Evolutionary conservation across 2,888 invertebrate genomes (phyloP).

Genomic region (Alloscopus bannaensis): DNA sequence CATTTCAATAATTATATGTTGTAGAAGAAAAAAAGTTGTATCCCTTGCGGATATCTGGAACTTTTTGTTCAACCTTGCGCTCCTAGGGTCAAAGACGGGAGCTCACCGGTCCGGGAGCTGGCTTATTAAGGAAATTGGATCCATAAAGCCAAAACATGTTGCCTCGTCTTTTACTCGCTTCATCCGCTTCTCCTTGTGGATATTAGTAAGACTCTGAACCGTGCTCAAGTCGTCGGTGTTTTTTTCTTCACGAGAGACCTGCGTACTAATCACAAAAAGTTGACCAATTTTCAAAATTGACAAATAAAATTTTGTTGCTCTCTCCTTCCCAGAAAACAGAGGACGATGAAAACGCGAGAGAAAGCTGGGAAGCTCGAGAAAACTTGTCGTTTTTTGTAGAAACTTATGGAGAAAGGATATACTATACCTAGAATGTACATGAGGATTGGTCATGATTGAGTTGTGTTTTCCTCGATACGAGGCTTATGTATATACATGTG

Average conservation of each 20-base stretch:
- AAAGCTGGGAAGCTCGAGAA: background rate
- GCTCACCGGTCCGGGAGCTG: background rate
- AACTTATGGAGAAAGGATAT: no score
- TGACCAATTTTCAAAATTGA: constrained; percentile 30
- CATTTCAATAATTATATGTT: constrained; percentile 19
- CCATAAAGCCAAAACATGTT: background rate
- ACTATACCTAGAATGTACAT: no score
- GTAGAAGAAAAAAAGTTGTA: background rate
- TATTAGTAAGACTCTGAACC: no score
- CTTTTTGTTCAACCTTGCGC: no score
- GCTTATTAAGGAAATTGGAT: constrained; percentile 18
- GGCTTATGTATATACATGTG: no score
- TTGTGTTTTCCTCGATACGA: no score
- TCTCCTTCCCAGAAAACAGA: background rate
- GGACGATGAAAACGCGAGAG: background rate
- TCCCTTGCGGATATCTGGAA: background rate
- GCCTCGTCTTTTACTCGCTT: background rate
- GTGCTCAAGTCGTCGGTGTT: no score
- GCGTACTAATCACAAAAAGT: constrained; percentile 13
- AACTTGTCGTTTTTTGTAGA: no score
- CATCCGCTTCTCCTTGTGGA: no score
- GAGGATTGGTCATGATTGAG: constrained; percentile 11
- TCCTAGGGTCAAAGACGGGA: background rate
- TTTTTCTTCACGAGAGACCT: constrained; percentile 2
- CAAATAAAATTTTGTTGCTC: constrained; percentile 17